A percentile compares a stretch with the other conserved stretches of the same genome.
These are phyloP conservation scores for Graphium colonna DNA, from an alignment of 2,888 invertebrate genomes.

Conservation along the genomic window DNA sequence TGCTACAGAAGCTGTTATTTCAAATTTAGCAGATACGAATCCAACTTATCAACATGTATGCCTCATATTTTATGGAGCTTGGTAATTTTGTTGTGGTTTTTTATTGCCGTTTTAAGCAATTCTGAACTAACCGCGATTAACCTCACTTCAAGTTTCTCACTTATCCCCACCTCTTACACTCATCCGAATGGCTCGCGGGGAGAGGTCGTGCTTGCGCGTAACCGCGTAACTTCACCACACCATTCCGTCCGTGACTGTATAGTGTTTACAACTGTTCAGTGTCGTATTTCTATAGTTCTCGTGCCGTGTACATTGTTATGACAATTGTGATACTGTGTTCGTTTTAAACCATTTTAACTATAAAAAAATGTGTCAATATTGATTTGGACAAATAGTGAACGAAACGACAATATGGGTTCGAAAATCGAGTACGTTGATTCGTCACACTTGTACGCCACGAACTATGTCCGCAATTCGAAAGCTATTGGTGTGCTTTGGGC, in stretches of 20 bases:
- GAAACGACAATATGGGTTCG: conserved; percentile 84
- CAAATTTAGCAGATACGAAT: no score
- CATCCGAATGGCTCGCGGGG: conserved; percentile 60
- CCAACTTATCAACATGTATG: no score
- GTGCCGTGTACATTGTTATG: conserved; percentile 33
- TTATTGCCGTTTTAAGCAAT: conserved; percentile 19
- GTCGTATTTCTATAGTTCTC: conserved; percentile 67
- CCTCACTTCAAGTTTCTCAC: conserved; percentile 43
- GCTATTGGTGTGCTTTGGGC: conserved; percentile 99
- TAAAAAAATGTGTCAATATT: conserved; percentile 44
- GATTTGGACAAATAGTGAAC: conserved; percentile 21
- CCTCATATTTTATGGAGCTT: no score
- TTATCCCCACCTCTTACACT: conserved; percentile 62
- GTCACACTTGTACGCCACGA: conserved; percentile 93
- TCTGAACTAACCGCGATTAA: not conserved
- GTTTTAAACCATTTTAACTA: not conserved
- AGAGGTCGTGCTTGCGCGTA: conserved; percentile 50
- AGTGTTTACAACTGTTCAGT: conserved; percentile 39
- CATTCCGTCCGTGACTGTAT: conserved; percentile 35
- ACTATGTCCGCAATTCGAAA: conserved; percentile 94
- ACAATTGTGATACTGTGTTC: no score
- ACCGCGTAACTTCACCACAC: conserved; percentile 30
- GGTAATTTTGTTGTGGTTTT: not conserved
- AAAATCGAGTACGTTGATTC: conserved; percentile 96
- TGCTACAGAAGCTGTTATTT: no score